These are phyloP conservation scores for Actenoides hombroni DNA, from an alignment of 2,113 vertebrate species.

Conservation along the genomic window DNA sequence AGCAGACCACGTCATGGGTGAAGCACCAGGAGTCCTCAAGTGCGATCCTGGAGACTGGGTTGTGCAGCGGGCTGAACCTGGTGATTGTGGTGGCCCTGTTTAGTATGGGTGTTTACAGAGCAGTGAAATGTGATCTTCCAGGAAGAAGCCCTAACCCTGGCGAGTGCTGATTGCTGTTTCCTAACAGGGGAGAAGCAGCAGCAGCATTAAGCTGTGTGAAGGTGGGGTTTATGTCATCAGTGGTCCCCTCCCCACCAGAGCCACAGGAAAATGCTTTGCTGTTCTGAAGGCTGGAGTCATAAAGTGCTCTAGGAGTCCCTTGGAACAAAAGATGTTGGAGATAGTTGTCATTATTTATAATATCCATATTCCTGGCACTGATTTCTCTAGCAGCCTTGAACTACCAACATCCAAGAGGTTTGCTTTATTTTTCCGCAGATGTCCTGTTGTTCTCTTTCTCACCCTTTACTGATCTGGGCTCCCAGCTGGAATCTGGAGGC, in stretches of 20 bases:
- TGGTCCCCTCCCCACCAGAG: not conserved
- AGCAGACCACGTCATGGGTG: not conserved
- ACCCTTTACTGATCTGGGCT: not conserved
- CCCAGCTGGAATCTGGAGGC: not conserved
- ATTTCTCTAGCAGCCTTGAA: not conserved
- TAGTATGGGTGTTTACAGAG: not conserved
- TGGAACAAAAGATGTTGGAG: not conserved
- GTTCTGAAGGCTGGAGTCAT: not conserved
- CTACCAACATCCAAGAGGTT: not conserved
- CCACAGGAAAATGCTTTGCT: not conserved
- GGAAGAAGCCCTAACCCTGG: not conserved
- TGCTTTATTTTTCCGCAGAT: not conserved
- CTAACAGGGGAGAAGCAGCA: not conserved
- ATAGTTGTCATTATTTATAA: not conserved
- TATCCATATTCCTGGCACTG: not conserved
- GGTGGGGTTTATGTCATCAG: not conserved
- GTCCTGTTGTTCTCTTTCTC: not conserved
- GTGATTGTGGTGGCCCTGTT: not conserved
- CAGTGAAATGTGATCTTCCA: not conserved
- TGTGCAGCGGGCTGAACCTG: not conserved
- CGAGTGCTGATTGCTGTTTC: not conserved
- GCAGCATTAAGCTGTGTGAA: not conserved
- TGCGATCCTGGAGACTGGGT: not conserved
- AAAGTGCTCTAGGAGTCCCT: not conserved
- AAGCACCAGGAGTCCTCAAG: not conserved